Conservation (phyloP, 2,797 vertebrate genomes). For the Phrynocephalus vlangalii region DNA sequence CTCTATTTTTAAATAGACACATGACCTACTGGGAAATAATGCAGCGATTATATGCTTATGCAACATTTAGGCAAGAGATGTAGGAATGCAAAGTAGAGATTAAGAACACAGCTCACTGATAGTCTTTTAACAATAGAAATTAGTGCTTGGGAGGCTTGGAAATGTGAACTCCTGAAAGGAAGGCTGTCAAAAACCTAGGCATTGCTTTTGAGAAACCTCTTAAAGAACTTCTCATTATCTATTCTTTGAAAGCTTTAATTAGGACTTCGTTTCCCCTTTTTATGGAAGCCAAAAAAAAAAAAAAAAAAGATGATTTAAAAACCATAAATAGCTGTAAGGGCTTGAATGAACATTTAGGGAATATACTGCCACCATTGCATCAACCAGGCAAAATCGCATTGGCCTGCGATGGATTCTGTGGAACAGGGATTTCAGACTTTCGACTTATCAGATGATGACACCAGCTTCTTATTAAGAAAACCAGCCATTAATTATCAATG, state of each 20-base stretch:
- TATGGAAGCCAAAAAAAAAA: neutral
- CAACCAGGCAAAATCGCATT: neutral
- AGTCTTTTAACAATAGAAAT: slow-evolving; percentile 30
- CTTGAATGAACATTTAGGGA: slow-evolving; percentile 4
- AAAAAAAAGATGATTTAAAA: slow-evolving; percentile 12
- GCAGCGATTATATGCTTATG: neutral
- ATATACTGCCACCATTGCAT: neutral
- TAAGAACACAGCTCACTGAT: slow-evolving; percentile 26
- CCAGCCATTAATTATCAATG: neutral
- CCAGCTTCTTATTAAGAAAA: neutral
- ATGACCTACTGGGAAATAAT: neutral
- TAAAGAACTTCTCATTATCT: slow-evolving; percentile 11
- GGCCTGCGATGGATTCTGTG: neutral
- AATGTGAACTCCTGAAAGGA: slow-evolving; percentile 20
- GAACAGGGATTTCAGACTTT: neutral
- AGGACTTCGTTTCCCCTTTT: slow-evolving; percentile 24
- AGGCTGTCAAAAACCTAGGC: slow-evolving; percentile 8
- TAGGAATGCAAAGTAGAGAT: neutral
- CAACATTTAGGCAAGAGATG: slow-evolving; percentile 16
- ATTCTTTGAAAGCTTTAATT: slow-evolving; percentile 33
- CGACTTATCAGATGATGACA: neutral
- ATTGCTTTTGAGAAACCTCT: slow-evolving; percentile 47
- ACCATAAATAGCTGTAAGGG: neutral
- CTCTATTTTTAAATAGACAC: slow-evolving; percentile 35
- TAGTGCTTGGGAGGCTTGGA: slow-evolving; percentile 17